A percentile compares a stretch with the other conserved stretches of the same genome.
These are phyloP conservation scores for Leptocoma aspasia DNA, from an alignment of 2,113 vertebrate genomes.

Conservation along the genomic window DNA sequence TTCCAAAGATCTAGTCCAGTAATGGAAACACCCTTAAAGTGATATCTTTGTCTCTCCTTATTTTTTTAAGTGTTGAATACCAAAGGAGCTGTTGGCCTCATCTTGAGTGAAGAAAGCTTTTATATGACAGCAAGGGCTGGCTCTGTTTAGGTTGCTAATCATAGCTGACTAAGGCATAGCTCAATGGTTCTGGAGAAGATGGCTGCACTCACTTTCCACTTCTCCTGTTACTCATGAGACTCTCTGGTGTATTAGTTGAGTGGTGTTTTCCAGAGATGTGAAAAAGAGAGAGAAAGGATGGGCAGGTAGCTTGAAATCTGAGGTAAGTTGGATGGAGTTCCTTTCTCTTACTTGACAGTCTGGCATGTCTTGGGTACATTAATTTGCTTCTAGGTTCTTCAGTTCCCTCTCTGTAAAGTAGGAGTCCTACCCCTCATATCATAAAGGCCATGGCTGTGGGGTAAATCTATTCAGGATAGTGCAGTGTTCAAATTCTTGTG, in stretches of 20 bases:
- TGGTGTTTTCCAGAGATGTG: not conserved
- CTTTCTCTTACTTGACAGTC: not conserved
- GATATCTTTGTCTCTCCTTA: not conserved
- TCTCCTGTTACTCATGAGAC: not conserved
- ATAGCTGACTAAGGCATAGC: not conserved
- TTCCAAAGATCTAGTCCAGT: not conserved
- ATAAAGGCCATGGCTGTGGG: rapidly evolving
- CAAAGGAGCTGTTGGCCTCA: not conserved
- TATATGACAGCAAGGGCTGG: not conserved
- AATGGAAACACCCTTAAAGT: not conserved
- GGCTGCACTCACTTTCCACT: not conserved
- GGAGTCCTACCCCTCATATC: not conserved
- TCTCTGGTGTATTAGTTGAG: not conserved
- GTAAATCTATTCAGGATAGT: not conserved
- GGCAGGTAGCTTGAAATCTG: not conserved
- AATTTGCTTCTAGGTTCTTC: not conserved
- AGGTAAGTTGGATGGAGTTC: not conserved
- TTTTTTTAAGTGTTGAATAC: not conserved
- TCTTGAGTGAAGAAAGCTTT: not conserved
- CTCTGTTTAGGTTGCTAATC: not conserved
- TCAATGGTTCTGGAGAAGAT: not conserved
- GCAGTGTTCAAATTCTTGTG: not conserved
- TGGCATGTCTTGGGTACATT: not conserved
- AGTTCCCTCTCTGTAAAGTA: not conserved
- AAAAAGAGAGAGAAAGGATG: not conserved